Base-by-base conservation (phyloP, 2,888 invertebrate species). In the Ecdyonurus torrentis region DNA sequence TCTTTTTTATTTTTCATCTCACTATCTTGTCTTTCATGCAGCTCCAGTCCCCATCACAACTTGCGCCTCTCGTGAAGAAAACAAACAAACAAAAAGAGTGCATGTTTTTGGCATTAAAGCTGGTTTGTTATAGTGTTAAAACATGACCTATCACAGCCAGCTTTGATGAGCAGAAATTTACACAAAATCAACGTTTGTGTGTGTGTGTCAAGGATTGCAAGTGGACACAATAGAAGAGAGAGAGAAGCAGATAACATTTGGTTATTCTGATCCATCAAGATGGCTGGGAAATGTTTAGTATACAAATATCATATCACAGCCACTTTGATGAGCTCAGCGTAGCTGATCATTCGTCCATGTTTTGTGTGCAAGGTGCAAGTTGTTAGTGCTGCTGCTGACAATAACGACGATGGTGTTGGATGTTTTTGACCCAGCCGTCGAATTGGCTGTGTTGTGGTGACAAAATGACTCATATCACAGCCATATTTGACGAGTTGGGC, bases 21-120 rank as follows among this genome's bases (percentile, higher is more conserved):
- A 91, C 93, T 94, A 91, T 89, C 90, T 90, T 94, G 94, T 94
- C 93, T 93, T 94, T 94, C 93, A 91, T 89, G 89, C 73, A 81
- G 86, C 80, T 78, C 74, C 76, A 69, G 80, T 78, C 74, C 65
- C 22, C 24, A 2, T 63, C 37, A 23, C 64, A 50, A 25, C n/a
- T 60, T n/a, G n/a, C n/a, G n/a, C n/a, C n/a, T n/a, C n/a, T n/a
- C n/a, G n/a, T n/a, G n/a, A n/a, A n/a, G n/a, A n/a, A n/a, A n/a
- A n/a, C n/a, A n/a, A n/a, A n/a, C n/a, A n/a, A n/a, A n/a, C n/a
- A n/a, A n/a, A n/a, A n/a, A n/a, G 62, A 66, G 71, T 74, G 72
- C 76, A 80, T 74, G 77, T 78, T 79, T 79, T 76, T 83, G 82
- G 79, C 85, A 82, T 86, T 84, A 85, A 86, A 85, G 84, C 81